A percentile compares a stretch with the other conserved stretches of the same genome.
Evolutionary conservation across 2,888 invertebrate genomes (phyloP).

Genomic region (Mechanitis mazaeus): DNA sequence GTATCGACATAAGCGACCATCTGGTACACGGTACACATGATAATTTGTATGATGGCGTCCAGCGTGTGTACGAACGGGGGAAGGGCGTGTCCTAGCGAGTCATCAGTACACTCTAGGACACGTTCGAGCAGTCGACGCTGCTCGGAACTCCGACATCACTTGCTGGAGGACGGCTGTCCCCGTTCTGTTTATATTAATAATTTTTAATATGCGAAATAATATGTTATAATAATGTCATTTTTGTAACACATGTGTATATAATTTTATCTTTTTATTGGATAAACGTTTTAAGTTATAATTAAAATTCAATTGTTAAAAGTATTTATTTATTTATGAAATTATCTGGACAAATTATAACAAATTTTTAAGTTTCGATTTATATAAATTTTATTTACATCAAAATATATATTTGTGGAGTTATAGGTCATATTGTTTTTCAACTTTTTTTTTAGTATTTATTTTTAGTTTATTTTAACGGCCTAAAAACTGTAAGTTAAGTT

Average conservation of each 20-base stretch:
- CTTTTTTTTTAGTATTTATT: no score
- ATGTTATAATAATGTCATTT: not conserved
- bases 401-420: constrained; percentile 24
- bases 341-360: no score
- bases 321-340: no score
- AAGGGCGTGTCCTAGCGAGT: not conserved
- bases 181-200: constrained; percentile 45
- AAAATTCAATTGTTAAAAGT: no score
- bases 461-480: no score
- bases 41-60: not conserved
- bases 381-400: constrained; percentile 12
- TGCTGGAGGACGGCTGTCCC: constrained; percentile 56
- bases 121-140: constrained; percentile 15
- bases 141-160: constrained; percentile 47
- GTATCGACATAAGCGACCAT: not conserved
- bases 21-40: not conserved
- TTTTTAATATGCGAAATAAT: constrained; percentile 5
- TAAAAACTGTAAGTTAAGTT: no score
- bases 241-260: no score
- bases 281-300: no score
- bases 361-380: not conserved
- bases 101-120: not conserved
- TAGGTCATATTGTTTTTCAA: no score
- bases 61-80: not conserved
- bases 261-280: no score